Evolutionary conservation across 30 jellyfish, hydroid and myxozoan genomes (phyloP).

Genomic region (Phacellophora camtschatica): DNA sequence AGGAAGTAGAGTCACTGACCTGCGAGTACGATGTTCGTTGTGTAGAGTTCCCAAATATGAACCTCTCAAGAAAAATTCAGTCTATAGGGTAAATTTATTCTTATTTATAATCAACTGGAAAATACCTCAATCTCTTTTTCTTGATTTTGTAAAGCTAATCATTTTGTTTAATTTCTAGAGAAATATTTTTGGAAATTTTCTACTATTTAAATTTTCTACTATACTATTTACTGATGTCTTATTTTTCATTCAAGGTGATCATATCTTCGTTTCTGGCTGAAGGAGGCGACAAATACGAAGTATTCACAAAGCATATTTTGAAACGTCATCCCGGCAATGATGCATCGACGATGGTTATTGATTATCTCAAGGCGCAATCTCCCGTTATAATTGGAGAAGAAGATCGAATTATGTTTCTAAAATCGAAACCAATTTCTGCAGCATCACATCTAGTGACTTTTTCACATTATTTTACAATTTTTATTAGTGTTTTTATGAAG

Average conservation of each 20-base stretch:
- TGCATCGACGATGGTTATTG: slow-evolving; percentile 51
- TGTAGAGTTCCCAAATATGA: slow-evolving; percentile 77
- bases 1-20: slow-evolving; percentile 63
- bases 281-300: slow-evolving; percentile 85
- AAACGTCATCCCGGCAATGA: slow-evolving; percentile 83
- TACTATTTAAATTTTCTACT: too few species aligned
- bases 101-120: neutral
- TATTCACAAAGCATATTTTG: slow-evolving; percentile 12
- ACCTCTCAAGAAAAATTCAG: slow-evolving; percentile 30
- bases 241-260: slow-evolving; percentile 50
- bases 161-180: neutral
- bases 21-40: slow-evolving; percentile 48
- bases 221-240: too few species aligned
- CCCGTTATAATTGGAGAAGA: slow-evolving; percentile 74
- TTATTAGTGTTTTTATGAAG: too few species aligned
- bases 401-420: slow-evolving; percentile 67
- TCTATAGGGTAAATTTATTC: slow-evolving; percentile 47
- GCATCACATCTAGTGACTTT: too few species aligned
- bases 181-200: too few species aligned
- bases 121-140: neutral
- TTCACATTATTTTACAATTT: too few species aligned
- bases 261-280: slow-evolving; percentile 62
- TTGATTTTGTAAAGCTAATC: neutral
- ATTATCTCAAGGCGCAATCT: slow-evolving; percentile 54
- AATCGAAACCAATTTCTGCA: neutral